Conservation (phyloP, 2,113 vertebrate genomes). For the Rhodinocichla rosea region DNA sequence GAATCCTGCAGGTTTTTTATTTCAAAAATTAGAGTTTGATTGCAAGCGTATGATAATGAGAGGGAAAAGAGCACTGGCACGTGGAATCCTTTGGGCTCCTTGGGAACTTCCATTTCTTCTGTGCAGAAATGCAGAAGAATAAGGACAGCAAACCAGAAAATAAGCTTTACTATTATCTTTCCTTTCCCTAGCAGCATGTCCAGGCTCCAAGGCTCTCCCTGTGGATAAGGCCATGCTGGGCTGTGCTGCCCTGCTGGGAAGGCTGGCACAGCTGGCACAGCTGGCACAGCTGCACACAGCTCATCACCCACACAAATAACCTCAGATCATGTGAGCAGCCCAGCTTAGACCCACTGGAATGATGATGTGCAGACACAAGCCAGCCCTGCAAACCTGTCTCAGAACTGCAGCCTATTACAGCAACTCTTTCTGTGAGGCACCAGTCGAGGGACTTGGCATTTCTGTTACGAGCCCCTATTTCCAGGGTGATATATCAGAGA, state of each 20-base stretch:
- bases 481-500: background rate
- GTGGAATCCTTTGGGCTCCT: background rate
- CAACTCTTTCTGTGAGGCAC: background rate
- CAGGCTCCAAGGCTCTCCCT: background rate
- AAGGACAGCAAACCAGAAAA: background rate
- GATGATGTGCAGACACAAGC: background rate
- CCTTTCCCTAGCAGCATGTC: background rate
- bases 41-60: conserved; percentile 56
- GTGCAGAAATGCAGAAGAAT: background rate
- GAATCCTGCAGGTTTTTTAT: conserved; percentile 62
- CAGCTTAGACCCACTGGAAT: background rate
- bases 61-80: background rate
- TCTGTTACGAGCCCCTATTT: background rate
- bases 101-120: background rate
- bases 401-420: background rate
- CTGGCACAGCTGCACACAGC: background rate
- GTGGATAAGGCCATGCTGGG: background rate
- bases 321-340: background rate
- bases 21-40: conserved; percentile 69
- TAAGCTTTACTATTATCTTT: background rate
- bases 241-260: background rate
- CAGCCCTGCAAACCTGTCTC: background rate
- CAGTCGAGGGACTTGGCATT: conserved; percentile 2
- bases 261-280: background rate
- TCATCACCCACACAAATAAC: background rate